Percentiles rank a stretch among this genome's conserved stretches.
These are phyloP conservation scores for Hypena proboscidalis DNA, from an alignment of 2,888 invertebrate genomes.

Conservation along the genomic window DNA sequence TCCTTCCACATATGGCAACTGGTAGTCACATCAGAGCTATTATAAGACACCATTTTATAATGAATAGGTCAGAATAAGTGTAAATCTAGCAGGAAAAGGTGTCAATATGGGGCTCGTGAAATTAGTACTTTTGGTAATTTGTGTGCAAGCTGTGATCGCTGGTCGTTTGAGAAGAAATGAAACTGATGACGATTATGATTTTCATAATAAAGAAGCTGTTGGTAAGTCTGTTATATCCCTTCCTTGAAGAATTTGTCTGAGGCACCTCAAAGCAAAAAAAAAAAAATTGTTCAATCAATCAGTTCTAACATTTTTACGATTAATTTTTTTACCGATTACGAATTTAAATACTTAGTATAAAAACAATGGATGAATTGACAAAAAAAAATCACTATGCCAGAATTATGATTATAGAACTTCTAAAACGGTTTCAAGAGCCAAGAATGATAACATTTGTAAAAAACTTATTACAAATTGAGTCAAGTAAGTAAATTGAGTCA, in stretches of 20 bases:
- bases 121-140: slow-evolving; percentile 51
- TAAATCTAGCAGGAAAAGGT: slow-evolving; percentile 38
- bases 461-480: too few species aligned
- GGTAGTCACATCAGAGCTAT: slow-evolving; percentile 57
- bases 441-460: too few species aligned
- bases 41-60: slow-evolving; percentile 64
- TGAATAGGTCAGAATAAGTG: slow-evolving; percentile 58
- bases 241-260: too few species aligned
- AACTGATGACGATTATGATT: slow-evolving; percentile 38
- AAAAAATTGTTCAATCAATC: too few species aligned
- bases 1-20: slow-evolving; percentile 63
- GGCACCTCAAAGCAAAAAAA: too few species aligned
- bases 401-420: too few species aligned
- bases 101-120: slow-evolving; percentile 51
- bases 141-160: slow-evolving; percentile 46
- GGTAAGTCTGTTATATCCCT: slow-evolving; percentile 28
- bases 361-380: too few species aligned
- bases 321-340: too few species aligned
- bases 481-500: neutral
- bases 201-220: slow-evolving; percentile 43
- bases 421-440: too few species aligned
- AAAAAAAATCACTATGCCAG: too few species aligned
- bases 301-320: too few species aligned
- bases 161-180: slow-evolving; percentile 53
- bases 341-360: too few species aligned